Conservation (phyloP, 2,113 vertebrate species). For the Rhinichthys klamathensis region DNA sequence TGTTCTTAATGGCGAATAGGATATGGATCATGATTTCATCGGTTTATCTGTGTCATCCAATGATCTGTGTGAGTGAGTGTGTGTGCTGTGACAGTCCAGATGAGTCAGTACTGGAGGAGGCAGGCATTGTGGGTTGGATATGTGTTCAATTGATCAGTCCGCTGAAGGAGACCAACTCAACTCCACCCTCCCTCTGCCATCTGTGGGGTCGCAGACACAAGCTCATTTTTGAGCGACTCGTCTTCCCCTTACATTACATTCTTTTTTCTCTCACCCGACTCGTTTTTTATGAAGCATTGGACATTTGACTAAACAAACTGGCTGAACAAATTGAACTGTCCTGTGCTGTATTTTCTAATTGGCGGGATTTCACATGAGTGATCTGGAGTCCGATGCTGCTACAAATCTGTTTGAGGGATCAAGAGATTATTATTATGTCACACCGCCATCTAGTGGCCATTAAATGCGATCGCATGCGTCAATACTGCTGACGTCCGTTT, state of each 20-base stretch:
- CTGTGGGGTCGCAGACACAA: constrained; percentile 3
- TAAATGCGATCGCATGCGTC: not conserved
- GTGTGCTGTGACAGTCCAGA: constrained; percentile 31
- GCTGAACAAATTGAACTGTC: not conserved
- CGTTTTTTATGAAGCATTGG: constrained; percentile 4
- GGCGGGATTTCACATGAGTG: not conserved
- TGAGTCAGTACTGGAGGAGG: constrained; percentile 6
- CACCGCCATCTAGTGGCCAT: not conserved
- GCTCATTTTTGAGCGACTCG: not conserved
- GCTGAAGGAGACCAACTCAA: constrained; percentile 11
- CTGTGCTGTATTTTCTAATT: not conserved
- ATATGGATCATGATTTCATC: not conserved
- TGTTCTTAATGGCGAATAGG: not conserved
- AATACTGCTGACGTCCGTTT: not conserved
- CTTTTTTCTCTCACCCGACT: not conserved
- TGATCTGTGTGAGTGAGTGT: not conserved
- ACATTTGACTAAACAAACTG: constrained; percentile 2
- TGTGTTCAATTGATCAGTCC: constrained; percentile 22
- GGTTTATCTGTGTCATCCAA: no score
- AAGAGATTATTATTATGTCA: not conserved
- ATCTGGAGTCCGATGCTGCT: not conserved
- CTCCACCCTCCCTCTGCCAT: not conserved
- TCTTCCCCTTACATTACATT: not conserved
- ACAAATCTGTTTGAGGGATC: not conserved
- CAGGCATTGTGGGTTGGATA: constrained; percentile 47